These are phyloP conservation scores for Scortum barcoo DNA, from an alignment of 2,113 vertebrate genomes.

Conservation along the genomic window DNA sequence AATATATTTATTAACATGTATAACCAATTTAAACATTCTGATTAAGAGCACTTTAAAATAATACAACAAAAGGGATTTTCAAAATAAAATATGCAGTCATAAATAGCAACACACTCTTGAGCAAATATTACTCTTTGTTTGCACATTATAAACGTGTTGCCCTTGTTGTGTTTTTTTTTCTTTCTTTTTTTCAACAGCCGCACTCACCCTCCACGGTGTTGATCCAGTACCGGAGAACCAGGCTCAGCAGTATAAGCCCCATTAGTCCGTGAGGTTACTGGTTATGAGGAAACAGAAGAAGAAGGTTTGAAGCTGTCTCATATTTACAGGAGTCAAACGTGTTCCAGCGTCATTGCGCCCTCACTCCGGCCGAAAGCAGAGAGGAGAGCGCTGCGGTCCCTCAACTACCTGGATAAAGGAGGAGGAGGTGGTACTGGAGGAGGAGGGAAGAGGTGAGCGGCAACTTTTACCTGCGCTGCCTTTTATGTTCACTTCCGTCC, in stretches of 20 bases:
- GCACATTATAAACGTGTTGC: slow-evolving; percentile 32
- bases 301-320: slow-evolving; percentile 67
- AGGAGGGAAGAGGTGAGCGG: slow-evolving; percentile 46
- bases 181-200: too few species aligned
- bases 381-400: slow-evolving; percentile 6
- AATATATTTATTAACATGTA: neutral
- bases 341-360: slow-evolving; percentile 36
- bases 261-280: slow-evolving; percentile 93
- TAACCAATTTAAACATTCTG: neutral
- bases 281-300: slow-evolving; percentile 82
- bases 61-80: neutral
- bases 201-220: slow-evolving; percentile 91
- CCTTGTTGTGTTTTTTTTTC: too few species aligned
- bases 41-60: neutral
- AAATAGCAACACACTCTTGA: slow-evolving; percentile 5
- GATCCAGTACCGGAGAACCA: slow-evolving; percentile 92
- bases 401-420: slow-evolving; percentile 73
- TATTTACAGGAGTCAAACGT: slow-evolving; percentile 47
- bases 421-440: too few species aligned
- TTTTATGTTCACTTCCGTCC: slow-evolving; percentile 90
- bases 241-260: slow-evolving; percentile 93
- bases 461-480: slow-evolving; percentile 76
- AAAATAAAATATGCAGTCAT: slow-evolving; percentile 20
- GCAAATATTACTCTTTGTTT: slow-evolving; percentile 34
- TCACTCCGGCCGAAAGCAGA: slow-evolving; percentile 1